Evolutionary conservation across 2,797 vertebrate species (phyloP).

Genomic region (Spatula versicolor): DNA sequence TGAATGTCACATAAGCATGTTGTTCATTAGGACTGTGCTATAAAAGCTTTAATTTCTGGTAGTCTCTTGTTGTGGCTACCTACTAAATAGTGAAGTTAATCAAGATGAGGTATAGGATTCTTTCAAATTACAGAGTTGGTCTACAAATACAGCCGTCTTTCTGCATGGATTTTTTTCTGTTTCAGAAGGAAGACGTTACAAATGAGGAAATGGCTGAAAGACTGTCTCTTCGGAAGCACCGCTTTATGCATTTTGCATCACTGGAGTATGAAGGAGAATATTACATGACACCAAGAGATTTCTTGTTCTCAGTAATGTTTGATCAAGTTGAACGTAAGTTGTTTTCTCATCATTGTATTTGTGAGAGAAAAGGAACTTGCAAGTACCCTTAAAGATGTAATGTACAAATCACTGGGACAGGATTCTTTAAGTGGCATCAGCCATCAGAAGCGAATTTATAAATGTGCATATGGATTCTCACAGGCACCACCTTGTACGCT

Average conservation of each 20-base stretch:
- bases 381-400: neutral
- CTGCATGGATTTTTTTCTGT: slow-evolving; percentile 26
- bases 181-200: slow-evolving; percentile 69
- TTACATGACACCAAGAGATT: slow-evolving; percentile 97
- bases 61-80: neutral
- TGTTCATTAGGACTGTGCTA: neutral
- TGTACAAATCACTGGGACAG: neutral
- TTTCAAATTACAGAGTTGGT: neutral
- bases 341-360: neutral
- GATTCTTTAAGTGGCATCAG: neutral
- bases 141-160: neutral
- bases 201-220: slow-evolving; percentile 64
- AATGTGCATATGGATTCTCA: neutral
- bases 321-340: slow-evolving; percentile 90
- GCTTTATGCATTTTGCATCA: slow-evolving; percentile 92
- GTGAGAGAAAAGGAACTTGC: neutral
- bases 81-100: neutral
- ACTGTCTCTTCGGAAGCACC: slow-evolving; percentile 83
- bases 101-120: neutral
- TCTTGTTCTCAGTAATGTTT: slow-evolving; percentile 93
- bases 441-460: neutral
- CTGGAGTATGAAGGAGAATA: slow-evolving; percentile 86
- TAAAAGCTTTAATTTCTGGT: neutral
- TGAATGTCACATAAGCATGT: neutral
- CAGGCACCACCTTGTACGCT: neutral